Base-by-base conservation (phyloP, 2,888 invertebrate species). In the Patella ulyssiponensis region DNA sequence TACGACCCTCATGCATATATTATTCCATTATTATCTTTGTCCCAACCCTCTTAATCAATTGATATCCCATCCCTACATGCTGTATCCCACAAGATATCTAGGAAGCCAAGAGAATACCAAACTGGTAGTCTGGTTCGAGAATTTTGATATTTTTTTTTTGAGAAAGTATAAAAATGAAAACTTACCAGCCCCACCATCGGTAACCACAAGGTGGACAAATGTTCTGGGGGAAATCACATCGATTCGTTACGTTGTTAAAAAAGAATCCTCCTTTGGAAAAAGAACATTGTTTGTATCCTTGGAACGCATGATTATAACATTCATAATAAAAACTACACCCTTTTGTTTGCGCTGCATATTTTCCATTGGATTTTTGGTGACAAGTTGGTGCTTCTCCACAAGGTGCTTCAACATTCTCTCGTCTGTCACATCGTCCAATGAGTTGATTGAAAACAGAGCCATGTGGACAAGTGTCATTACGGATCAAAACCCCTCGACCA, bases 201-300 rank as follows among this genome's bases (percentile, higher is more conserved):
- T 85, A 84, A 20, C 85, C 85, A 69, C 85, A 85, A 9, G 85
- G 85, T 20, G 84, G 83, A 75, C 85, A 85, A 52, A 84, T 81
- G 73, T 85, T 85, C 73, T 83, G 82, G 7, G 81, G 82, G 64
- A 79, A 80, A 75, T 84, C 85, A 73, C 85, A 85, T 54, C 44
- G 53, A 17, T 81, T 79, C 17, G 81, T 82, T 33, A 74, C 71
- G 33, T 77, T 77, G 77, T 85, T 85, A 77, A 85, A 85, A 81
- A 83, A 80, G 71, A 79, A 77, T 4, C 85, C 83, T 1, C 83
- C 84, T 53, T 81, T 79, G 9, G 69, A 71, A 52, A 77, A 73
- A 2, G 77, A 74, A 71, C 84, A 85, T 56, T 76, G 80, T 71
- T 75, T 75, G 54, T 79, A 78, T 17, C 82, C 84, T 23, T 73